These are phyloP conservation scores for Tenebrosternarchus preto DNA, from an alignment of 2,113 vertebrate genomes.

Conservation along the genomic window DNA sequence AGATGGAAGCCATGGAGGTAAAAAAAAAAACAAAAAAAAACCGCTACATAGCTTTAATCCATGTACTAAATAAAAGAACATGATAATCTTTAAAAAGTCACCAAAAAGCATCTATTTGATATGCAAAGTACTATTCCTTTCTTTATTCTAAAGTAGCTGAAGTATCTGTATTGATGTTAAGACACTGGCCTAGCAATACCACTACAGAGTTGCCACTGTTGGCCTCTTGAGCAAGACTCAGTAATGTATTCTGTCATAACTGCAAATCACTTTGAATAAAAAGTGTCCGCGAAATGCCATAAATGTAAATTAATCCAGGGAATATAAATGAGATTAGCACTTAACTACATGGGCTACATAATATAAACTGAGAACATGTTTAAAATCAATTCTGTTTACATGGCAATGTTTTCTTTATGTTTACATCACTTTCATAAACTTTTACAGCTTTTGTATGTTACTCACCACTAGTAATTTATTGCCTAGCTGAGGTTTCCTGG, in stretches of 20 bases:
- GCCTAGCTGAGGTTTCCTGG: background rate
- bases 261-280: too few species aligned
- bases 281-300: too few species aligned
- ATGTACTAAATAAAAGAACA: constrained; percentile 7
- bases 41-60: constrained; percentile 41
- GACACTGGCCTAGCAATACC: too few species aligned
- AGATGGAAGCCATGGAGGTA: constrained; percentile 58
- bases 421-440: background rate
- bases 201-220: too few species aligned
- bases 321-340: too few species aligned
- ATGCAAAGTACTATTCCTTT: background rate
- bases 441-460: background rate
- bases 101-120: background rate
- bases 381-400: background rate
- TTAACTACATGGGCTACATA: too few species aligned
- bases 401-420: background rate
- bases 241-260: too few species aligned
- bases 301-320: too few species aligned
- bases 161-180: too few species aligned
- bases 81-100: background rate
- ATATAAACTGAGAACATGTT: background rate
- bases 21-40: too few species aligned
- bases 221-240: too few species aligned
- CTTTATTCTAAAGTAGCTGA: too few species aligned
- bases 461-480: background rate